Evolutionary conservation across 1,140 invertebrate species (phyloP).

Genomic region (Forficula auricularia): DNA sequence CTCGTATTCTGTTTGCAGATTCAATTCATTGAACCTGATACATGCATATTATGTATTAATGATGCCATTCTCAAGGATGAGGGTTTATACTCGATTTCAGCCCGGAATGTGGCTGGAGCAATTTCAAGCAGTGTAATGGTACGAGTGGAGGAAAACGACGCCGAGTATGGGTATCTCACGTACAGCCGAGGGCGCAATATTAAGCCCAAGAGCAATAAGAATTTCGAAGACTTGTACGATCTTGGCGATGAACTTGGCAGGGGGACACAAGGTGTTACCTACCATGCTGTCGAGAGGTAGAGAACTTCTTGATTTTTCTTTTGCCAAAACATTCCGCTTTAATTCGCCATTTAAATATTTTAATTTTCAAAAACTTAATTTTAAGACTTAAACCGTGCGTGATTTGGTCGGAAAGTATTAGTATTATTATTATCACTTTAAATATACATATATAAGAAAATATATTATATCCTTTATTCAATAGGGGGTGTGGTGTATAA

Average conservation of each 20-base stretch:
- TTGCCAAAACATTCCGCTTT: background rate
- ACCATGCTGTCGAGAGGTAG: slow-evolving; percentile 66
- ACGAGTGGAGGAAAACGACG: slow-evolving; percentile 73
- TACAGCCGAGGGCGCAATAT: slow-evolving; percentile 42
- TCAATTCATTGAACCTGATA: slow-evolving; percentile 65
- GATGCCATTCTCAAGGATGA: slow-evolving; percentile 78
- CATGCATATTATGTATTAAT: slow-evolving; percentile 61
- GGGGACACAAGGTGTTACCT: slow-evolving; percentile 74
- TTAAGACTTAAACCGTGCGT: no score
- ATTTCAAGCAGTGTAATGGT: slow-evolving; percentile 78
- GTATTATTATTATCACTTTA: no score
- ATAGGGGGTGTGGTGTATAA: no score
- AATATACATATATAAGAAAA: no score
- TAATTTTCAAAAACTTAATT: background rate
- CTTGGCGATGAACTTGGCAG: slow-evolving; percentile 84
- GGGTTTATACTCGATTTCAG: slow-evolving; percentile 83
- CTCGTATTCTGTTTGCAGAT: slow-evolving; percentile 40
- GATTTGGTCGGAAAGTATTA: no score
- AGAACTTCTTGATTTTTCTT: slow-evolving; percentile 33
- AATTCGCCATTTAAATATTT: background rate
- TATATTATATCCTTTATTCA: no score
- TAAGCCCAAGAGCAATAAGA: slow-evolving; percentile 38
- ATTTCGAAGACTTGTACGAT: slow-evolving; percentile 72
- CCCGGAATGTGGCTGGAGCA: slow-evolving; percentile 79
- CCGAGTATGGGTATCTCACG: slow-evolving; percentile 24